These are phyloP conservation scores for Brachionus sp. DNA, from an alignment of 1,140 invertebrate species.

Conservation along the genomic window DNA sequence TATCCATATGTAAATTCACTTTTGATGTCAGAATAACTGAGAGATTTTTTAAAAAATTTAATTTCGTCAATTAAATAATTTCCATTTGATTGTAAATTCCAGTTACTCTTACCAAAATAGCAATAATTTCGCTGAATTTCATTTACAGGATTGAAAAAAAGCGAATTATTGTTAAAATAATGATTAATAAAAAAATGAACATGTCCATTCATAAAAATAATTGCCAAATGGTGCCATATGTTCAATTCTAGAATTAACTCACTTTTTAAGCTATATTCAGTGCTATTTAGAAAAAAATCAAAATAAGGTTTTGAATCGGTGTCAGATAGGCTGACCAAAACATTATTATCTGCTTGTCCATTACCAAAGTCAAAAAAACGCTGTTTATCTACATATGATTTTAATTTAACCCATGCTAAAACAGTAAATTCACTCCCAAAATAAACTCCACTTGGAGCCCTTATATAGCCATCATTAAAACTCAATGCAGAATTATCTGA, in stretches of 20 bases:
- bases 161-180: too few relatives aligned
- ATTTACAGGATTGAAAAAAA: too few relatives aligned
- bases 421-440: background rate
- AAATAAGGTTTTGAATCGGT: background rate
- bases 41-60: background rate
- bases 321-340: background rate
- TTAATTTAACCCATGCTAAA: background rate
- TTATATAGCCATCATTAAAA: background rate
- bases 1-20: too few relatives aligned
- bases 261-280: background rate
- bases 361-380: background rate
- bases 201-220: too few relatives aligned
- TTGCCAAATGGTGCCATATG: too few relatives aligned
- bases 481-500: background rate
- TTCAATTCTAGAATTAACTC: too few relatives aligned
- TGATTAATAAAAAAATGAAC: too few relatives aligned
- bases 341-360: background rate
- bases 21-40: too few relatives aligned
- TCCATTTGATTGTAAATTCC: background rate
- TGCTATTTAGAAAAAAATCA: background rate
- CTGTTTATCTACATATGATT: background rate
- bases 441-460: background rate
- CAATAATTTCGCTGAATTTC: background rate
- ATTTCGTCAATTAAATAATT: background rate
- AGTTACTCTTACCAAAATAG: background rate